Conservation (phyloP, 2,888 invertebrate genomes). For the Conistra vaccinii region DNA sequence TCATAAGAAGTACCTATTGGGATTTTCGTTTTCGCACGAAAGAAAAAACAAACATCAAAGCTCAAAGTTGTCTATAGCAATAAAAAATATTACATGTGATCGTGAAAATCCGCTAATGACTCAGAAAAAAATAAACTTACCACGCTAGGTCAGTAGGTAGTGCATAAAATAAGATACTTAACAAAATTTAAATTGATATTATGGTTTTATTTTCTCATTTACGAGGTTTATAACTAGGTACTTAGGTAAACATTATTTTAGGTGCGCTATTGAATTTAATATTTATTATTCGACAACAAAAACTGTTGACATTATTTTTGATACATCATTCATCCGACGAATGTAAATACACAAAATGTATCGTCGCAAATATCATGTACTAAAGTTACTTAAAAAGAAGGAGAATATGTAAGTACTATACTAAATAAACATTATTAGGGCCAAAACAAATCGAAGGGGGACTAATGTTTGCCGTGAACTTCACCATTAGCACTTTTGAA, state of each 20-base stretch:
- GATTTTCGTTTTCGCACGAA: constrained; percentile 9
- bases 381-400: constrained; percentile 7
- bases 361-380: neutral
- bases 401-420: constrained; percentile 15
- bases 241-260: neutral
- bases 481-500: constrained; percentile 32
- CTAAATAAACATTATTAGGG: constrained; percentile 39
- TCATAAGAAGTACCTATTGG: constrained; percentile 6
- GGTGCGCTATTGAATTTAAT: neutral
- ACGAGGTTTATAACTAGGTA: neutral
- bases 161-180: neutral
- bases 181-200: neutral
- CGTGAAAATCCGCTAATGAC: constrained; percentile 21
- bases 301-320: neutral
- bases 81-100: constrained; percentile 24
- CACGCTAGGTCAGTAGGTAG: constrained; percentile 7
- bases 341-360: constrained; percentile 16
- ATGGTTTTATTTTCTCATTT: neutral
- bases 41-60: constrained; percentile 21
- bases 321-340: constrained; percentile 10
- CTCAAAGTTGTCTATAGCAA: constrained; percentile 16
- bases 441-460: constrained; percentile 43
- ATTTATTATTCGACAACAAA: neutral
- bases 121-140: neutral
- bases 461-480: constrained; percentile 36